Evolutionary conservation across 1,140 invertebrate species (phyloP).

Genomic region (Pollicipes pollicipes): DNA sequence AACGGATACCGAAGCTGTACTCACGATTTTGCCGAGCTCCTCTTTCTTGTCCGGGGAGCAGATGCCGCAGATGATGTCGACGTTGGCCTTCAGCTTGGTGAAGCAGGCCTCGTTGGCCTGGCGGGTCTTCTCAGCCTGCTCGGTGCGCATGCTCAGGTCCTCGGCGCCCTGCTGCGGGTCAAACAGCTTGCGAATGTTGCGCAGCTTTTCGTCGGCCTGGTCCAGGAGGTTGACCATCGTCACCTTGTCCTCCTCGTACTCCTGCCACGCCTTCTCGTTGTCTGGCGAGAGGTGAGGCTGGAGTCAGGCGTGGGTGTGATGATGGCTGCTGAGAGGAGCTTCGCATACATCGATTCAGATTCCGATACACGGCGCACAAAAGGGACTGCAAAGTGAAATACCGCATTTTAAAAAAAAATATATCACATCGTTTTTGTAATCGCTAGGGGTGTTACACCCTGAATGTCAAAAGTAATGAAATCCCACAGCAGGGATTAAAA

Average conservation of each 20-base stretch:
- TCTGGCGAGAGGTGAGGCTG: neutral
- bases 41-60: neutral
- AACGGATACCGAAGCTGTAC: too few relatives aligned
- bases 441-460: too few relatives aligned
- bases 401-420: too few relatives aligned
- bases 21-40: neutral
- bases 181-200: slow-evolving; percentile 1
- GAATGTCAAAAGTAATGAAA: too few relatives aligned
- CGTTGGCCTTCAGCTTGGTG: neutral
- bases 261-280: neutral
- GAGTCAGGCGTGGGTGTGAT: too few relatives aligned
- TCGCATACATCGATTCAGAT: too few relatives aligned
- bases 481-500: too few relatives aligned
- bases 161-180: neutral
- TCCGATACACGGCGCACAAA: too few relatives aligned
- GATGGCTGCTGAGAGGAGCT: too few relatives aligned
- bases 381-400: too few relatives aligned
- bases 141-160: neutral
- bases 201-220: slow-evolving; percentile 3
- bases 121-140: neutral
- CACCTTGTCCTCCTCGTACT: neutral
- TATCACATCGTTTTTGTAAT: too few relatives aligned
- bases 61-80: neutral
- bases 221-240: neutral
- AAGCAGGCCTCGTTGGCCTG: neutral